Evolutionary conservation across 2,797 vertebrate species (phyloP), one percentile per base, ranked within the genome.

Genomic region (Sebastes ruberrimus): DNA sequence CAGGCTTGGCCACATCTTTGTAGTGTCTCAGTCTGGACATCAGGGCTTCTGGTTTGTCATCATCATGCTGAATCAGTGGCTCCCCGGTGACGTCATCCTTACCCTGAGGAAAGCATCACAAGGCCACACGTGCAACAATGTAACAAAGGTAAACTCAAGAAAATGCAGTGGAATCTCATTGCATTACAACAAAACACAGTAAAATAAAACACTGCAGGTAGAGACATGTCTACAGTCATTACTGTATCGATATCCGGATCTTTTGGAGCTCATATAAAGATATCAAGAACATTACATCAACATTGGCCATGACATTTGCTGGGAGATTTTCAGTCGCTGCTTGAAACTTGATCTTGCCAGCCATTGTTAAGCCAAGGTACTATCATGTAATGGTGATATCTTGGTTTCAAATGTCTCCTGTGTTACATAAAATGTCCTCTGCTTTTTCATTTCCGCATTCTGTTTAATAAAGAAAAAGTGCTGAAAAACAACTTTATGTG

Each of bases 1-100:
- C 97, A 1, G 98, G 98, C 80, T 99, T 99, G 30, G 97, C 97
- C 56, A 97, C 95, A 6, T 98, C 98, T 88, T 99, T 99, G 95
- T 99, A 99, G 87, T 97, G 97, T 76, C 97, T 95, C 81, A 99
- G 95, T 84, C 96, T 94, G 81, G 96, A 92, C 66, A 96, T 96
- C 64, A 99, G 94, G 0, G 97, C 97, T 87, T 98, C 97, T 0
- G 97, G 97, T 85, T 96, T 96, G 94, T 99, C 98, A 0, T 97
- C 97, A n/a, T 98, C 96, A 0, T 96, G 96, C 88, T 98, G 97
- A 84, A 98, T 95, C 87, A 99, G 90, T 0, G 96, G 96, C 83
- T 99, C 98, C 0, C 97, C 97, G 0, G 95, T 98, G 93, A 98
- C 16, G 65, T 99, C 98, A 88, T 99, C 98, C 18, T 96, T 35